phyloP scores from a whole-genome alignment of 2,888 invertebrate genomes.

The Torymus texanus region DNA sequence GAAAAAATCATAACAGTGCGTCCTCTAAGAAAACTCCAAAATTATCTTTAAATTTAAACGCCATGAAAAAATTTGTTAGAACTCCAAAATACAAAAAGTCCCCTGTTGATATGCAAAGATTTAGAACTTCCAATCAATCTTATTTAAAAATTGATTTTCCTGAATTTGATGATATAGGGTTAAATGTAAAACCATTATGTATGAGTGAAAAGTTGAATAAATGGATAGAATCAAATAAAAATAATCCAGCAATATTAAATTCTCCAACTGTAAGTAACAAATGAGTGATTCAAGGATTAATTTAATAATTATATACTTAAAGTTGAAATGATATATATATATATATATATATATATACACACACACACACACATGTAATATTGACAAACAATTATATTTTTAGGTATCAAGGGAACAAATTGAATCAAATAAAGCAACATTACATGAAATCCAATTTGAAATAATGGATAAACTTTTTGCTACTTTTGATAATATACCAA shows the following conservation, averaged over 20 bases:
- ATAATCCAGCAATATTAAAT: conserved; percentile 61
- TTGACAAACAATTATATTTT: conserved; percentile 31
- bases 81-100: neutral
- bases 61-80: no score
- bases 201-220: conserved; percentile 63
- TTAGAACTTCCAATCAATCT: conserved; percentile 59
- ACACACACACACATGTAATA: no score
- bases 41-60: no score
- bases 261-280: conserved; percentile 21
- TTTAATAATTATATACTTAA: neutral
- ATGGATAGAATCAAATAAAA: conserved; percentile 66
- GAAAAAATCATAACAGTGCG: no score
- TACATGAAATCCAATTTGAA: conserved; percentile 78
- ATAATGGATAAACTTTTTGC: conserved; percentile 79
- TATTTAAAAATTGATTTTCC: neutral
- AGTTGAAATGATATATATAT: neutral
- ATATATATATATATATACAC: no score
- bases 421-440: conserved; percentile 60
- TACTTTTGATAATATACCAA: conserved; percentile 81
- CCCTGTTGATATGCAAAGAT: neutral
- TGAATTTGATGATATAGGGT: conserved; percentile 4
- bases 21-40: no score
- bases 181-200: conserved; percentile 58
- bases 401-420: conserved; percentile 64
- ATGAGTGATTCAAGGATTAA: neutral